Evolutionary conservation across 1,140 invertebrate genomes (phyloP), one percentile per base, ranked within the genome.

Genomic region (Elysia chlorotica): DNA sequence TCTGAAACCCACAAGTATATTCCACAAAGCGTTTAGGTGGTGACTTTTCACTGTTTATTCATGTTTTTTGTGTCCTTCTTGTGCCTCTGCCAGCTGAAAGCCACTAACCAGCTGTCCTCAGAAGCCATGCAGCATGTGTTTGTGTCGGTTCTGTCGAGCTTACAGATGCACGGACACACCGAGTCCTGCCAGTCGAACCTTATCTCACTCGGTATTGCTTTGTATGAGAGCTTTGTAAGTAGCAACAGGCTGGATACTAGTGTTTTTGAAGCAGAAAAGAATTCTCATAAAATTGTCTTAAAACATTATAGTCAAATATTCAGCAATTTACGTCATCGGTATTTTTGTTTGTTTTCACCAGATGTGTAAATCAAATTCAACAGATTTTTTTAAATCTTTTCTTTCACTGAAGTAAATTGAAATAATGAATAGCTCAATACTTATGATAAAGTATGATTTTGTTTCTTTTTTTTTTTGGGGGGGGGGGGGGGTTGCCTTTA

Each of bases 201-300:
- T 21, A 88, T 93, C 2, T 90, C 90, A 30, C 88, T 94, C 21
- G 92, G 92, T 5, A 90, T 92, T 23, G 92, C 94, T 86, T 90
- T 93, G 2, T 96, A 96, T 83, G 94, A 95, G 84, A 89, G 92
- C 59, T 86, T 96, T 35, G 90, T 94, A 78, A 93, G 93, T n/a
- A 10, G n/a, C n/a, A n/a, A n/a, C n/a, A n/a, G n/a, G n/a, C 21
- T 66, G 28, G 6, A 25, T 23, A 59, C 10, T 59, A 17, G n/a
- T 2, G 89, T 67, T 37, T 41, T 38, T 21, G 19, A 36, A n/a
- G 19, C 35, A 65, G 31, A 6, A 21, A 41, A 6, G 33, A 28
- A 25, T 33, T n/a, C 14, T 21, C 25, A 30, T 10, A 21, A 25
- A 25, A 17, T 35, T 28, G 10, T 14, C 35, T 63, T 28, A 23